Base-by-base conservation (phyloP, 2,797 vertebrate genomes). In the Propithecus perrieri region DNA sequence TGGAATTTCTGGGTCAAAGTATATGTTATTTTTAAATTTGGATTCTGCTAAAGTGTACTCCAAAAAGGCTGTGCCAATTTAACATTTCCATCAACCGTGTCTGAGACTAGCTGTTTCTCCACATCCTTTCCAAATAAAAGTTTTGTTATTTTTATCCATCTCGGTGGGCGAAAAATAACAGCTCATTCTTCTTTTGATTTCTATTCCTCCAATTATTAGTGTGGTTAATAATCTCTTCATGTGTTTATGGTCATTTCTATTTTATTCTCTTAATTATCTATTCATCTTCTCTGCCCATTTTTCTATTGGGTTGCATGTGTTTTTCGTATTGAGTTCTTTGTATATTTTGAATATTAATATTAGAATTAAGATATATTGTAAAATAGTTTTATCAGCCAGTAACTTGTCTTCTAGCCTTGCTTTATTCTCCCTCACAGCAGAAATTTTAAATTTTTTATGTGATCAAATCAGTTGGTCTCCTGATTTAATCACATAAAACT, bases 1-100 rank as follows among this genome's bases (percentile, higher is more conserved):
- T 75, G 65, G 71, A 88, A 89, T 96, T 96, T 95, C 79, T 86
- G 33, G 85, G 83, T 80, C 95, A 96, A 86, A 93, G 57, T 55
- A 50, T 65, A 59, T 55, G 50, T 78, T 85, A 96, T 85, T 92
- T 96, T 75, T 50, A 91, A 91, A 95, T 83, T 79, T 96, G 69
- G 55, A 61, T 89, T 83, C 81, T 94, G 79, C 96, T 59, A 41
- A 89, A 91, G 78, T 59, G 75, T 89, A 55, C 74, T 92, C 67
- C 46, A 53, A 72, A 94, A 69, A 79, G 76, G 13, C 61, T 65
- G 26, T 84, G 28, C 75, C 90, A 79, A 22, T 81, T 86, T 90
- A 53, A 83, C 33, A 9, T 80, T 90, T 85, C 74, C 69, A 69
- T 87, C 57, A 85, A 26, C 74, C 72, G 22, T 59, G 43, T 74